These are phyloP conservation scores for Engystomops pustulosus DNA, from an alignment of 2,113 vertebrate species.

Conservation along the genomic window DNA sequence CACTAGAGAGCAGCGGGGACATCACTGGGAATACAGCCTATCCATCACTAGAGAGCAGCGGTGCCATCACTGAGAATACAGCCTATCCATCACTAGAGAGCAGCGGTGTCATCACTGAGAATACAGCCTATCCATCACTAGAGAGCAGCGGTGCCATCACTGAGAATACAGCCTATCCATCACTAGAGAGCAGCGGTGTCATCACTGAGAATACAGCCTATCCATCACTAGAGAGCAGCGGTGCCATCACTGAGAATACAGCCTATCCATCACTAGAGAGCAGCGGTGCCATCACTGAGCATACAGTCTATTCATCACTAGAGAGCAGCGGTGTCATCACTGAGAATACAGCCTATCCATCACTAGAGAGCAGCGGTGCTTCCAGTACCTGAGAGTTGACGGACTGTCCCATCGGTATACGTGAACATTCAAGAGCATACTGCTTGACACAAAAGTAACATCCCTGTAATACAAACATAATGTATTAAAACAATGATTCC, in stretches of 20 bases:
- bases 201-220: not conserved
- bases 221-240: slow-evolving; percentile 17
- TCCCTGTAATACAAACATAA: slow-evolving; percentile 73
- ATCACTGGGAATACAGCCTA: too few relatives aligned
- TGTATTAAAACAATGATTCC: not conserved
- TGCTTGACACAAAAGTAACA: slow-evolving; percentile 99
- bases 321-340: not conserved
- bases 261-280: slow-evolving; percentile 2
- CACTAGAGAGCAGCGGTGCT: too few relatives aligned
- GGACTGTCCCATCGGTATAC: slow-evolving; percentile 96
- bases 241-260: not conserved
- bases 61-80: too few relatives aligned
- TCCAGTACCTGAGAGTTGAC: slow-evolving; percentile 95
- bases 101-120: too few relatives aligned
- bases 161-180: not conserved
- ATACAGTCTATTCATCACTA: not conserved
- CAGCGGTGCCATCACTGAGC: not conserved
- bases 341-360: not conserved
- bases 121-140: not conserved
- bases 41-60: too few relatives aligned
- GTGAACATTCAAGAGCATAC: slow-evolving; percentile 94
- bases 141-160: not conserved
- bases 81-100: too few relatives aligned
- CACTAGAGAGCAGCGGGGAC: slow-evolving; percentile 10
- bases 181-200: slow-evolving; percentile 27